Evolutionary conservation across 2,113 vertebrate species (phyloP).

Genomic region (Glaucidium brasilianum): DNA sequence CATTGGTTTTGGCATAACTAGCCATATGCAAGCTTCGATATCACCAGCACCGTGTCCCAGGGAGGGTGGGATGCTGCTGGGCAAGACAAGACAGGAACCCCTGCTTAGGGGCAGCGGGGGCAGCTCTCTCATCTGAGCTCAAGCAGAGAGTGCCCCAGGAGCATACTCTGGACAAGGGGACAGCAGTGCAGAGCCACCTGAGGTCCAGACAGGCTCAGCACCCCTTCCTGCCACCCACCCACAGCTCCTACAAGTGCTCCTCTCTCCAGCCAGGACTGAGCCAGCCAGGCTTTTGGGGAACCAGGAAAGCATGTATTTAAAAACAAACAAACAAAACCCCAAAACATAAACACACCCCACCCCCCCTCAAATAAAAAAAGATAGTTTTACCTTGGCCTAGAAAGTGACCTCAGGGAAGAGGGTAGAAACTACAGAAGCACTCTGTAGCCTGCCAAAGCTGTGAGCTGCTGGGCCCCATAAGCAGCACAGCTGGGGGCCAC

Average conservation of each 20-base stretch:
- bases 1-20: not conserved
- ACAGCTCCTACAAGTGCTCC: not conserved
- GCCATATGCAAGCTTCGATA: not conserved
- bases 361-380: not conserved
- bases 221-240: not conserved
- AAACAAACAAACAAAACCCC: not conserved
- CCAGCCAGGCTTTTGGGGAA: not conserved
- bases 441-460: not conserved
- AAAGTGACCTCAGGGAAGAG: not conserved
- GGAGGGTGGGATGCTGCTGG: not conserved
- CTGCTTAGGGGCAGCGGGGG: too few species aligned
- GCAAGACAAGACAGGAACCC: not conserved
- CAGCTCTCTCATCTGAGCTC: not conserved
- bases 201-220: not conserved
- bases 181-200: not conserved
- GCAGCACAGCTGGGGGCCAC: not conserved
- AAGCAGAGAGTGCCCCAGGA: not conserved
- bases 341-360: not conserved
- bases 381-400: not conserved
- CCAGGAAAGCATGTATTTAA: not conserved
- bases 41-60: fast-evolving
- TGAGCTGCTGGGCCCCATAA: not conserved
- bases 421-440: not conserved
- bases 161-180: fast-evolving
- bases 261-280: not conserved